Evolutionary conservation across 2,113 vertebrate genomes (phyloP).

Genomic region (Miniopterus natalensis): DNA sequence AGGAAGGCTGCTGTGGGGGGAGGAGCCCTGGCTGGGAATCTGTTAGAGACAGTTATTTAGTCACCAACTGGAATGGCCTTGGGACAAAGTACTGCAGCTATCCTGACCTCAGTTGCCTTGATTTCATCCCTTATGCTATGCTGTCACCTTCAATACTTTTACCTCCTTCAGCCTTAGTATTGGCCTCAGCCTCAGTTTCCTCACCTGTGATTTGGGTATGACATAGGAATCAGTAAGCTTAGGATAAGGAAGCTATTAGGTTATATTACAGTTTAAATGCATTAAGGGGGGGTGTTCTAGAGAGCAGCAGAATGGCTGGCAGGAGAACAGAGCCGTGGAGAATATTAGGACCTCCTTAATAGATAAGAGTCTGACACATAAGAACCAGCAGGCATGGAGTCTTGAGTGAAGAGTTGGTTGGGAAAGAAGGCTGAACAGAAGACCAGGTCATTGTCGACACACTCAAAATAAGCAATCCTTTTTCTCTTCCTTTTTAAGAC

Average conservation of each 20-base stretch:
- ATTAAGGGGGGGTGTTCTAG: neutral
- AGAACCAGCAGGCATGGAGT: neutral
- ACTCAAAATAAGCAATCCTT: neutral
- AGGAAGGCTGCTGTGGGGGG: neutral
- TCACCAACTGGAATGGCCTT: conserved; percentile 6
- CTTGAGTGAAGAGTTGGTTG: neutral
- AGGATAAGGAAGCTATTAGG: neutral
- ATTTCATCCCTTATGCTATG: neutral
- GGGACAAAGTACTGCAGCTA: neutral
- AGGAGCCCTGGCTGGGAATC: neutral
- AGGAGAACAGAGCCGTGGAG: neutral
- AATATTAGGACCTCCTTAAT: accelerated
- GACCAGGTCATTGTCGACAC: neutral
- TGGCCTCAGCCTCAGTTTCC: neutral
- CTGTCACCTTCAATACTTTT: neutral
- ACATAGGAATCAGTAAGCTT: neutral
- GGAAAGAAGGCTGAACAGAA: neutral
- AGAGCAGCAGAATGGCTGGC: neutral
- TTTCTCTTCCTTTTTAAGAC: neutral
- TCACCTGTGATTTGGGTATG: neutral
- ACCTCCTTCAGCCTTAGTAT: neutral
- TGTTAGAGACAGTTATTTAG: conserved; percentile 3
- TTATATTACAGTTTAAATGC: neutral
- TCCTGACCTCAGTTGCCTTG: neutral
- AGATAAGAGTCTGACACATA: neutral